Conservation (phyloP, 2,888 invertebrate genomes). For the Drosophila affinis region DNA sequence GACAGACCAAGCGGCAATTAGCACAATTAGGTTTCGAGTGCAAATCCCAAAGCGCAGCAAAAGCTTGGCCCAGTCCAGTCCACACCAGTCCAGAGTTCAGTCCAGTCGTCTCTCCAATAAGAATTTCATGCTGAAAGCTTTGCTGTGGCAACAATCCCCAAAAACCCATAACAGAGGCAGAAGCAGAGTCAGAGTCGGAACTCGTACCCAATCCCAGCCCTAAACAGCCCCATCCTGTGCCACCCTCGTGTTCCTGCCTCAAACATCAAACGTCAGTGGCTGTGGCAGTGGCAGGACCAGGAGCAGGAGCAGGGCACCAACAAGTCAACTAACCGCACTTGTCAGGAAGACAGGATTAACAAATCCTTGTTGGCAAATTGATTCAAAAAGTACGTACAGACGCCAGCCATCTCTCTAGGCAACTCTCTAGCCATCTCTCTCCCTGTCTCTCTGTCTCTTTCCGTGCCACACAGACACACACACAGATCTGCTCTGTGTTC, state of each 20-base stretch:
- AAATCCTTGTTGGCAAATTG: conserved; percentile 82
- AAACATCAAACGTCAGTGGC: conserved; percentile 60
- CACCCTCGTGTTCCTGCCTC: conserved; percentile 36
- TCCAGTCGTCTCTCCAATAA: conserved; percentile 45
- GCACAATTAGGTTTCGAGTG: conserved; percentile 80
- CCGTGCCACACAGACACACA: not conserved
- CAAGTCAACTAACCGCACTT: conserved; percentile 82
- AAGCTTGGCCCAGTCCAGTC: conserved; percentile 18
- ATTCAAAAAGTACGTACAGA: conserved; percentile 78
- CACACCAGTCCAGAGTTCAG: conserved; percentile 8
- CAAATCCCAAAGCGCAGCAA: conserved; percentile 76
- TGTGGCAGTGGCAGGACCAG: conserved; percentile 9
- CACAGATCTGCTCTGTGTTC: conserved; percentile 14
- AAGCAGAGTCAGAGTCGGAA: not conserved
- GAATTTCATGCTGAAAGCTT: conserved; percentile 76
- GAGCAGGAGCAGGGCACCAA: conserved; percentile 36
- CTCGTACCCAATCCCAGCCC: not conserved
- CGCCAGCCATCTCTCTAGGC: conserved; percentile 30
- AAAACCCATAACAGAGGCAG: not conserved
- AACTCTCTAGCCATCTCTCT: conserved; percentile 10
- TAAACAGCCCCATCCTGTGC: not conserved
- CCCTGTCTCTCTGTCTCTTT: conserved; percentile 12
- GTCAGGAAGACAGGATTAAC: conserved; percentile 83
- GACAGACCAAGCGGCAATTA: conserved; percentile 66
- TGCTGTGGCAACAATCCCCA: conserved; percentile 4